Conservation (phyloP, 2,797 vertebrate genomes). For the Eleutherodactylus coqui region DNA sequence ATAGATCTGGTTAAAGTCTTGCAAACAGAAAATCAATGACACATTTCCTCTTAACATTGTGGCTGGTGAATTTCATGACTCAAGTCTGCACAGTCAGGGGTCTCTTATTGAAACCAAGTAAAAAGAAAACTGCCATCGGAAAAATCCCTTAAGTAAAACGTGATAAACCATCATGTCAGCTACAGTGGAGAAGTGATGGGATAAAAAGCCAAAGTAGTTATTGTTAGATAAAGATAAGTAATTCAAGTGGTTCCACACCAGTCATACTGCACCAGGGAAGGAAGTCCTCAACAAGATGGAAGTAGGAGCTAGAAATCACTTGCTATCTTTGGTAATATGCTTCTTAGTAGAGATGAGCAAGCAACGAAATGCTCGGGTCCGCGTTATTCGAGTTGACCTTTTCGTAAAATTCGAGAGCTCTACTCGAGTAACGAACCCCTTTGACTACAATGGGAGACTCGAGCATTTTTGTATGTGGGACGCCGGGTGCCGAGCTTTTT, state of each 20-base stretch:
- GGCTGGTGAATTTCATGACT: conserved; percentile 22
- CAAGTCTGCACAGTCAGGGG: conserved; percentile 3
- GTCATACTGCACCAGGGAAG: neutral
- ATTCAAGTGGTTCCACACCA: no score
- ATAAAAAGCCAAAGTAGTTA: neutral
- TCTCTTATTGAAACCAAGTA: neutral
- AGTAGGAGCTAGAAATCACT: neutral
- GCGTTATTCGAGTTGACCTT: no score
- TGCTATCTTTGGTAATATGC: neutral
- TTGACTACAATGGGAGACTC: no score
- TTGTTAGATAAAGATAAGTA: neutral
- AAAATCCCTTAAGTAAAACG: conserved; percentile 27
- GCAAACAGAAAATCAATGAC: neutral
- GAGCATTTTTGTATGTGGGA: no score
- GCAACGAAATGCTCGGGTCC: no score
- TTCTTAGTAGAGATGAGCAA: no score
- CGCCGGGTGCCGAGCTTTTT: no score
- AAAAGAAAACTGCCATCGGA: neutral
- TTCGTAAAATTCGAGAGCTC: no score
- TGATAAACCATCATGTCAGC: neutral
- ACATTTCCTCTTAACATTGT: neutral
- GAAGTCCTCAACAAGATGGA: neutral
- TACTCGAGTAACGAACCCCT: no score
- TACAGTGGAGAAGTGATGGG: neutral
- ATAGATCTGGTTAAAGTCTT: neutral